phyloP scores from a whole-genome alignment of 1,140 invertebrate species.

The Drosophila ambigua region DNA sequence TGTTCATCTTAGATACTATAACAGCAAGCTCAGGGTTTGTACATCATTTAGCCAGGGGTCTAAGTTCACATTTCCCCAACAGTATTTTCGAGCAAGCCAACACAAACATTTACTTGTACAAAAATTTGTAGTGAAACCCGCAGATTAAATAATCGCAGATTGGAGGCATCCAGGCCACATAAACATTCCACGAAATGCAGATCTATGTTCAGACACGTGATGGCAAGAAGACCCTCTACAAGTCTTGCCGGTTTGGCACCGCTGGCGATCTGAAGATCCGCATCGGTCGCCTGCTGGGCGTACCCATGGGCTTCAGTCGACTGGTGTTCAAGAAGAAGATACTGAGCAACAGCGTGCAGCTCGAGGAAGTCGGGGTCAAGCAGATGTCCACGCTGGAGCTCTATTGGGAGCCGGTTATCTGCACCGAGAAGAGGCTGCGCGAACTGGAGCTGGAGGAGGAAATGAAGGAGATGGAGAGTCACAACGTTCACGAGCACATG shows the following conservation, averaged over 20 bases:
- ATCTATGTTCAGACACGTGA: slow-evolving; percentile 60
- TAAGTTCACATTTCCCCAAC: no score
- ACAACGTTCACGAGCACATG: not conserved
- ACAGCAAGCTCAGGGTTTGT: no score
- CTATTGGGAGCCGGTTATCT: slow-evolving; percentile 61
- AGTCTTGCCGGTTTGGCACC: slow-evolving; percentile 51
- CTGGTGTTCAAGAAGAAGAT: slow-evolving; percentile 55
- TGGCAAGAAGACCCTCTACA: slow-evolving; percentile 55
- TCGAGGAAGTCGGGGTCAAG: slow-evolving; percentile 58
- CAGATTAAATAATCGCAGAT: not conserved
- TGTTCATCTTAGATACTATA: no score
- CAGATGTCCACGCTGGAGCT: slow-evolving; percentile 64
- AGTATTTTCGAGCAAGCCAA: no score
- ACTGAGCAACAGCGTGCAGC: slow-evolving; percentile 42
- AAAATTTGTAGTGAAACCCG: no score
- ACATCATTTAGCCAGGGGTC: no score
- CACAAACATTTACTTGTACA: no score
- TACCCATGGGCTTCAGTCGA: slow-evolving; percentile 70
- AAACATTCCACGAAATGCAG: slow-evolving; percentile 49
- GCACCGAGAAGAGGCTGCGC: slow-evolving; percentile 46
- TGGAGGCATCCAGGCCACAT: not conserved
- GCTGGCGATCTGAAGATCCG: slow-evolving; percentile 52
- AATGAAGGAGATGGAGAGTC: slow-evolving; percentile 14
- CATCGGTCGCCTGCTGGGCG: slow-evolving; percentile 53
- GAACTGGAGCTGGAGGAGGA: slow-evolving; percentile 64